These are phyloP conservation scores for Tridacna crocea DNA, from an alignment of 2,888 invertebrate genomes.

Conservation along the genomic window DNA sequence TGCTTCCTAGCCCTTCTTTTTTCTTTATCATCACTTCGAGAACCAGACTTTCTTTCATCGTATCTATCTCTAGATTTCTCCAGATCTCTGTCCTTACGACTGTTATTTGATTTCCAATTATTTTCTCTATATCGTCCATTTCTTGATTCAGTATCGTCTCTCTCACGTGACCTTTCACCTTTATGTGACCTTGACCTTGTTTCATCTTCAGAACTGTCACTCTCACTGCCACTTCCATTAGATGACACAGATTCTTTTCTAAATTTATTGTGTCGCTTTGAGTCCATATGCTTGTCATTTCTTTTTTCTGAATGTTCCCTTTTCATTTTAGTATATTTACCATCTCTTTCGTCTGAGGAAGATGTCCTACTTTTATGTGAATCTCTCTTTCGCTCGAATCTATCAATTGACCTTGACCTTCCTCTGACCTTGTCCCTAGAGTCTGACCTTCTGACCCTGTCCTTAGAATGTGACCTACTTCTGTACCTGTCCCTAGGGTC, in stretches of 20 bases:
- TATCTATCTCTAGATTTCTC: neutral
- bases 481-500: constrained; percentile 15
- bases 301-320: neutral
- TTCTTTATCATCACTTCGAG: neutral
- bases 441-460: neutral
- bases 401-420: neutral
- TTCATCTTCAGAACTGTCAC: constrained; percentile 28
- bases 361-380: neutral
- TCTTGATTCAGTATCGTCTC: neutral
- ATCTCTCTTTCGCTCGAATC: too few species aligned
- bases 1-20: neutral
- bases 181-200: neutral
- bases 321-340: neutral
- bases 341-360: neutral
- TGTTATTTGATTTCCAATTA: neutral
- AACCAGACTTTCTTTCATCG: neutral
- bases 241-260: neutral
- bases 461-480: constrained; percentile 30
- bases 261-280: neutral
- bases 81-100: neutral
- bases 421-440: neutral
- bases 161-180: constrained; percentile 8
- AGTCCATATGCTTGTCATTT: neutral
- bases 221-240: neutral
- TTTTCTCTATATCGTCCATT: neutral